Conservation (phyloP, 2,797 vertebrate genomes). For the Ctenopoma kingsleyae region DNA sequence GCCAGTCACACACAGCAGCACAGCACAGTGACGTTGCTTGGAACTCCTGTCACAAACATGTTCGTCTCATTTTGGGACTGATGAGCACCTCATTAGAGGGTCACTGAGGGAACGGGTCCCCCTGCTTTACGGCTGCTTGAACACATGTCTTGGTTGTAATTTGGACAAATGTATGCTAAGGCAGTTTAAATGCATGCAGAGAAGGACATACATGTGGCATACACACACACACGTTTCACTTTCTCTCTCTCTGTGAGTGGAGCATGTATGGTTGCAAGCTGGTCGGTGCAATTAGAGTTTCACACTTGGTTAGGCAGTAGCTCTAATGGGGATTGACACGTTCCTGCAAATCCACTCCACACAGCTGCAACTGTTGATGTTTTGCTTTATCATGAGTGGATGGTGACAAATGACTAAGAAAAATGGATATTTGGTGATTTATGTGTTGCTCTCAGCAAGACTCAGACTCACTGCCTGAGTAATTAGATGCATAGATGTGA, state of each 20-base stretch:
- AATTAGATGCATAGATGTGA: conserved; percentile 24
- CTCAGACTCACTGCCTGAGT: conserved; percentile 14
- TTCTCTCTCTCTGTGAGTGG: conserved; percentile 18
- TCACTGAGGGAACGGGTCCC: conserved; percentile 31
- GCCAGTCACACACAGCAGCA: conserved; percentile 50
- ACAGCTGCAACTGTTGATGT: conserved; percentile 74
- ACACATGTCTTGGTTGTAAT: conserved; percentile 42
- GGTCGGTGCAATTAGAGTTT: conserved; percentile 77
- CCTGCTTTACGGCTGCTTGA: conserved; percentile 54
- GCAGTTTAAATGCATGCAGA: conserved; percentile 47
- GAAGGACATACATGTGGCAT: conserved; percentile 55
- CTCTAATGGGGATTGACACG: conserved; percentile 74
- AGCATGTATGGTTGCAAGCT: conserved; percentile 58
- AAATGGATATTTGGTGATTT: conserved; percentile 35
- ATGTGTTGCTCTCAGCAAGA: conserved; percentile 22
- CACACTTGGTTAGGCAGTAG: conserved; percentile 77
- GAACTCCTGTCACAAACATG: conserved; percentile 63
- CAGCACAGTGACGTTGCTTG: conserved; percentile 52
- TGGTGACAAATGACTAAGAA: conserved; percentile 51
- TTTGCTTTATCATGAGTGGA: conserved; percentile 46
- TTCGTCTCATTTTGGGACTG: conserved; percentile 65
- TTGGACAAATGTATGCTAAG: conserved; percentile 52
- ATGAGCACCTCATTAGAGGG: conserved; percentile 73
- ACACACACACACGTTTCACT: conserved; percentile 33
- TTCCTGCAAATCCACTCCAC: conserved; percentile 63